These are phyloP conservation scores for Teinopalpus imperialis DNA, from an alignment of 2,888 invertebrate species.

Conservation along the genomic window DNA sequence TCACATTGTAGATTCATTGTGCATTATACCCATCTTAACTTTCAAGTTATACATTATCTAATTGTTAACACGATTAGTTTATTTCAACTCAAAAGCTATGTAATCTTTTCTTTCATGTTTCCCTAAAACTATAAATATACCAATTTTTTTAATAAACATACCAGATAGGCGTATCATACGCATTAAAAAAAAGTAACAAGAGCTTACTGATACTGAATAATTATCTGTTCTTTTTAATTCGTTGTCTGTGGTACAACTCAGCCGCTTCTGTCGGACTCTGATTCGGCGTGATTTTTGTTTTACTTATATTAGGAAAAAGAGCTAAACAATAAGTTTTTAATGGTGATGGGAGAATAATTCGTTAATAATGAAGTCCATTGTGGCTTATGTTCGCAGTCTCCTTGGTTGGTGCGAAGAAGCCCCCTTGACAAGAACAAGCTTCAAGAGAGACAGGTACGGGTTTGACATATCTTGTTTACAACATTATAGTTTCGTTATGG, in stretches of 20 bases:
- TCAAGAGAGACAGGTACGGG: conserved; percentile 74
- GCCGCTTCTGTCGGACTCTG: conserved; percentile 14
- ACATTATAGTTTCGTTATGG: conserved; percentile 65
- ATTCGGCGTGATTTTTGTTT: conserved; percentile 25
- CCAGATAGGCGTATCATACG: too few species aligned
- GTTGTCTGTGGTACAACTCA: conserved; percentile 1
- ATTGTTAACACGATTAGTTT: too few species aligned
- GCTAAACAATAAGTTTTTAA: conserved; percentile 31
- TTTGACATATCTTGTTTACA: conserved; percentile 74
- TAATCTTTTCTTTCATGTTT: too few species aligned
- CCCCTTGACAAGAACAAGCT: conserved; percentile 48
- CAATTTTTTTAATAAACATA: too few species aligned
- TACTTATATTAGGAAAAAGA: conserved; percentile 26
- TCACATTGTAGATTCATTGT: too few species aligned
- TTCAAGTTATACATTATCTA: too few species aligned
- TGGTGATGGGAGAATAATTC: conserved; percentile 64
- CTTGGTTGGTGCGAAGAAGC: conserved; percentile 62
- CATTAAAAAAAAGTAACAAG: too few species aligned
- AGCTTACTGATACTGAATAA: too few species aligned
- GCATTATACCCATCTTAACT: too few species aligned
- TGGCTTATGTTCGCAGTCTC: conserved; percentile 67
- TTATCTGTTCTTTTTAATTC: neutral
- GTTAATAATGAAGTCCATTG: conserved; percentile 68
- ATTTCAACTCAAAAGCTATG: too few species aligned
- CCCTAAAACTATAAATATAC: too few species aligned